Evolutionary conservation across 1,140 invertebrate genomes (phyloP).

Genomic region (Asbolus verrucosus): DNA sequence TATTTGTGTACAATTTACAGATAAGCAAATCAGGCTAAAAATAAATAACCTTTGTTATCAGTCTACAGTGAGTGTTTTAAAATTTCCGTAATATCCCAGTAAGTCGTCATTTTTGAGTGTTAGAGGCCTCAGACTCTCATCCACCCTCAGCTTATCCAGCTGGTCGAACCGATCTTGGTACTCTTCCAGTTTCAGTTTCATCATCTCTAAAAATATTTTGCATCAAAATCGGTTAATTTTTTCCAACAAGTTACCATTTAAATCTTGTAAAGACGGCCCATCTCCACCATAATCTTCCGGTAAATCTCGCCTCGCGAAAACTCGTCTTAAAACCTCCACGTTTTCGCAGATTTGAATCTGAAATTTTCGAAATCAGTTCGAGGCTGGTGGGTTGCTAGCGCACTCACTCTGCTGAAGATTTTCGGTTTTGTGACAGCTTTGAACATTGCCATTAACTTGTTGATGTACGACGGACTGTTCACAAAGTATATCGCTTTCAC

Average conservation of each 20-base stretch:
- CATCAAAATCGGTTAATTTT: background rate
- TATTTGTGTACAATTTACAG: too few relatives aligned
- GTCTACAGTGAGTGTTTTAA: constrained; percentile 51
- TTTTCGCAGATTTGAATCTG: background rate
- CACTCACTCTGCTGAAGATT: background rate
- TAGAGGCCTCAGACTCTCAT: constrained; percentile 49
- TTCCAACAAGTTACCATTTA: constrained; percentile 1
- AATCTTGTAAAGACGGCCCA: constrained; percentile 4
- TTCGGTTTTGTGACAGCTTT: constrained; percentile 4
- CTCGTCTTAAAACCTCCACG: background rate
- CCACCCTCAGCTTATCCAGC: constrained; percentile 41
- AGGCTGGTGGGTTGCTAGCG: too few relatives aligned
- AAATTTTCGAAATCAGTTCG: too few relatives aligned
- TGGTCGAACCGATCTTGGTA: constrained; percentile 45
- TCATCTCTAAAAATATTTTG: constrained; percentile 4
- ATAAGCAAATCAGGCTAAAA: too few relatives aligned
- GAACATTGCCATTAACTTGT: background rate
- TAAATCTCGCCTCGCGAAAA: background rate
- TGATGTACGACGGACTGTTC: background rate
- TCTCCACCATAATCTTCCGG: constrained; percentile 22
- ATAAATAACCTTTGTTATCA: too few relatives aligned
- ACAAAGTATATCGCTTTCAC: constrained; percentile 5
- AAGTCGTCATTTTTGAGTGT: constrained; percentile 52
- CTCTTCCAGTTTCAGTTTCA: constrained; percentile 24
- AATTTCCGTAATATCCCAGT: constrained; percentile 54